Percentiles rank a stretch among this genome's conserved stretches.
These are phyloP conservation scores for Verasper variegatus DNA, from an alignment of 2,113 vertebrate species.

Conservation along the genomic window DNA sequence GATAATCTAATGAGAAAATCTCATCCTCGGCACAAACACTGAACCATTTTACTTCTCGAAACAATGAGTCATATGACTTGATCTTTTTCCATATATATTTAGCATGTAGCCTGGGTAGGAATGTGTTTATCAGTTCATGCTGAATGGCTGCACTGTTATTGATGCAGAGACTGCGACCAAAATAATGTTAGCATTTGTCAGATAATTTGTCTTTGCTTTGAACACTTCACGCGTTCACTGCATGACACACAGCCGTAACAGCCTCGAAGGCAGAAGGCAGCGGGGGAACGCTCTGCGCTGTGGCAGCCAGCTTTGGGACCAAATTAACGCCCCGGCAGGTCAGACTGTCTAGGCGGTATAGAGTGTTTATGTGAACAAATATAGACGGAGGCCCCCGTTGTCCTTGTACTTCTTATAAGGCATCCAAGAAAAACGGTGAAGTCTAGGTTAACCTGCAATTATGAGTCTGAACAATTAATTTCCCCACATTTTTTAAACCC, in stretches of 20 bases:
- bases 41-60: slow-evolving; percentile 7
- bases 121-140: slow-evolving; percentile 25
- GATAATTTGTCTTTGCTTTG: slow-evolving; percentile 17
- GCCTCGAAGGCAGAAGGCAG: slow-evolving; percentile 1
- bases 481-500: not conserved
- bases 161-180: slow-evolving; percentile 15
- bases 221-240: slow-evolving; percentile 31
- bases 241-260: slow-evolving; percentile 2
- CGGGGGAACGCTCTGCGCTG: slow-evolving; percentile 10
- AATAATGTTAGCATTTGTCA: slow-evolving; percentile 43
- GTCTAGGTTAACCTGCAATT: slow-evolving; percentile 1
- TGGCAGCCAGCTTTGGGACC: slow-evolving; percentile 42
- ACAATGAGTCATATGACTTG: slow-evolving; percentile 26
- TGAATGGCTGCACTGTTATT: slow-evolving; percentile 38
- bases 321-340: slow-evolving; percentile 53
- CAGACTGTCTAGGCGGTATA: slow-evolving; percentile 25
- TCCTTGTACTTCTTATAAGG: slow-evolving; percentile 16
- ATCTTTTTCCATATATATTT: slow-evolving; percentile 19
- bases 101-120: slow-evolving; percentile 9
- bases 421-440: slow-evolving; percentile 3
- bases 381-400: slow-evolving; percentile 38
- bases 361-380: slow-evolving; percentile 57
- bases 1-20: slow-evolving; percentile 1
- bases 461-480: not conserved
- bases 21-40: not conserved